These are phyloP conservation scores for Meiosimyza decipiens DNA, from an alignment of 2,888 invertebrate genomes.

Conservation along the genomic window DNA sequence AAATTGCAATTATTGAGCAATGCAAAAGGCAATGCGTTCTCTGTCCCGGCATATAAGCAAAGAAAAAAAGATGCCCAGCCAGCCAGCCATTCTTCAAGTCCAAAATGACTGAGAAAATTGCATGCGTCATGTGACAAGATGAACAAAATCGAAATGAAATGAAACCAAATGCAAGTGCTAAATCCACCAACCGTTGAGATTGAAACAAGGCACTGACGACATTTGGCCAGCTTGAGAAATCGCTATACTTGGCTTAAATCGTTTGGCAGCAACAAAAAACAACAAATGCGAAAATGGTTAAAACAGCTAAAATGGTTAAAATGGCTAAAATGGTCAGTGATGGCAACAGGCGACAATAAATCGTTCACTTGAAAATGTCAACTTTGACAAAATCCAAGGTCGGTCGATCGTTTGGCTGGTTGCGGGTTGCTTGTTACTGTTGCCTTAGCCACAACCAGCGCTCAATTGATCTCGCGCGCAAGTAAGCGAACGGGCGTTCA, in stretches of 20 bases:
- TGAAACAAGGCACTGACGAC: not conserved
- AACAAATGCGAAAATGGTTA: conserved; percentile 4
- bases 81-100: not conserved
- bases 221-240: not conserved
- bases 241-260: not conserved
- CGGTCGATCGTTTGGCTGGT: conserved; percentile 30
- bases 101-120: conserved; percentile 15
- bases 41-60: no score
- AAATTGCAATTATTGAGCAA: conserved; percentile 30
- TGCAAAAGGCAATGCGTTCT: not conserved
- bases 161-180: not conserved
- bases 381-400: conserved; percentile 52
- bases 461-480: not conserved
- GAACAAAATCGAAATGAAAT: conserved; percentile 9
- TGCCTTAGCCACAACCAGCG: not conserved
- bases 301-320: conserved; percentile 17
- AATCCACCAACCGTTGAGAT: not conserved
- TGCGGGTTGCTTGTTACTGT: not conserved
- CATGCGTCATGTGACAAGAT: conserved; percentile 31
- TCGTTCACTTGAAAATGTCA: conserved; percentile 48
- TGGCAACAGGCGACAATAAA: conserved; percentile 44
- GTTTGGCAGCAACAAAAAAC: conserved; percentile 1
- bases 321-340: conserved; percentile 24
- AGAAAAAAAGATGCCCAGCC: no score
- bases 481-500: no score